Base-by-base conservation (phyloP, 2,113 vertebrate species). In the Porphyrio hochstetteri region DNA sequence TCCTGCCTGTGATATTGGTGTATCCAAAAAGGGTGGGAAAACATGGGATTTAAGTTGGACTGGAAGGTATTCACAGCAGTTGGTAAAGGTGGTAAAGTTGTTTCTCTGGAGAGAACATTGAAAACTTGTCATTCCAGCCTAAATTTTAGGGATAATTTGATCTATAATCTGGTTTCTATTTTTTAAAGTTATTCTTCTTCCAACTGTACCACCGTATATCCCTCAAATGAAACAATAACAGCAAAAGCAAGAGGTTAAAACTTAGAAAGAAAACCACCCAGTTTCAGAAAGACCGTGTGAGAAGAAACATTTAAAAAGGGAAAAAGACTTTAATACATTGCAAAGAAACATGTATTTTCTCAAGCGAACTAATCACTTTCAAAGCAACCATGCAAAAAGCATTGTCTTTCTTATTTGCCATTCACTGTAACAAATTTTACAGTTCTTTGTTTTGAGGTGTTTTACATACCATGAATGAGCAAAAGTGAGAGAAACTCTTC, bases 1-100 rank as follows among this genome's bases (percentile, higher is more conserved):
- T 31, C 7, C 21, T 55, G 24, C 15, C 19, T 67, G 42, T 1
- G 1, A 6, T 20, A 24, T 25, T 1, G 0, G 5, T 63, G 2
- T 55, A 33, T 50, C 23, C 55, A 46, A 80, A 86, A 48, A 29
- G 25, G 10, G 19, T 65, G 24, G 24, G 16, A 57, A 42, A 85
- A n/a, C 4, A 19, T 19, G 10, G 2, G 2, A 8, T 23, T 76
- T 52, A 29, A 31, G 10, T 29, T 36, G 16, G 7, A 44, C 36
- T 50, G 20, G 18, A 78, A 67, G 29, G 59, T 16, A 90, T 72
- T 86, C 25, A 35, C 42, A 85, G 28, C 9, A 36, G 11, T 8
- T 57, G 70, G 8, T 71, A 24, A 60, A 36, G 10, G 8, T 57
- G 70, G 8, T 71, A 27, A 60, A 27, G 44, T 6, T 42, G 13